Conservation (phyloP, 2,113 vertebrate species). For the Ardeotis arabs region DNA sequence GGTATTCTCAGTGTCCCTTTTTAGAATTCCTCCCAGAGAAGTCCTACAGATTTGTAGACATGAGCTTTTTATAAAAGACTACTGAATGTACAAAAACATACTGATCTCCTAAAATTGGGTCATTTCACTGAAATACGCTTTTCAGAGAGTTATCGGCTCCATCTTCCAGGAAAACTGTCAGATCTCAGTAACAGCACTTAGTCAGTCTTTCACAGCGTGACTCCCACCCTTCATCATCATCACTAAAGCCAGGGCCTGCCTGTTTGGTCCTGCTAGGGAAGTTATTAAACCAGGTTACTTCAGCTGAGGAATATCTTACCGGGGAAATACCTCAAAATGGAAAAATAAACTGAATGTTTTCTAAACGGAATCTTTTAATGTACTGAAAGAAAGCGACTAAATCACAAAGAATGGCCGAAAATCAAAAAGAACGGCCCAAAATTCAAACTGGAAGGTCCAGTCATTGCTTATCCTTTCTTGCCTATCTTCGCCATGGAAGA, state of each 20-base stretch:
- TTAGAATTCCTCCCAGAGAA: conserved; percentile 19
- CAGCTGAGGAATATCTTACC: background rate
- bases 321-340: background rate
- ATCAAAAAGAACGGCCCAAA: background rate
- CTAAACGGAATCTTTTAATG: background rate
- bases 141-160: conserved; percentile 36
- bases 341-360: background rate
- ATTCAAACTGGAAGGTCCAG: background rate
- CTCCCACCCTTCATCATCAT: conserved; percentile 32
- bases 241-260: background rate
- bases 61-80: conserved; percentile 22
- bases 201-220: conserved; percentile 23
- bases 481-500: background rate
- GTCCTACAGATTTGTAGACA: background rate
- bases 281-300: conserved; percentile 11
- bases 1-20: background rate
- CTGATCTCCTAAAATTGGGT: conserved; percentile 47
- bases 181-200: conserved; percentile 28
- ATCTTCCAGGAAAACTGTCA: conserved; percentile 40
- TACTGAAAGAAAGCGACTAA: background rate
- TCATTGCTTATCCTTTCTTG: background rate
- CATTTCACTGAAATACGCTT: conserved; percentile 41
- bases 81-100: conserved; percentile 47
- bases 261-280: conserved; percentile 17
- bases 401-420: background rate